Evolutionary conservation across 1,140 invertebrate genomes (phyloP), one percentile per base, ranked within the genome.

Genomic region (Trichonephila clavipes): DNA sequence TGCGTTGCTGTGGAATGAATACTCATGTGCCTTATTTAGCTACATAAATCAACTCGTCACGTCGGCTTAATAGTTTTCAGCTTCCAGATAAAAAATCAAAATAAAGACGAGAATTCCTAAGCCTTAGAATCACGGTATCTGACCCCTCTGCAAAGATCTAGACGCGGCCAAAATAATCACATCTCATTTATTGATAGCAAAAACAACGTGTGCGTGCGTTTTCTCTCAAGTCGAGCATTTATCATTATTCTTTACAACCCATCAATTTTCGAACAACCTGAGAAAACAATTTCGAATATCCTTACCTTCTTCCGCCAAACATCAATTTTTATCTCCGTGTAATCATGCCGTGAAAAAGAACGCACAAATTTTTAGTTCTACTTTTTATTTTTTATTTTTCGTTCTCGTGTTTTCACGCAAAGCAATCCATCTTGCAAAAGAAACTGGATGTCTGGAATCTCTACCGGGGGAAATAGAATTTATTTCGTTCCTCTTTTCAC

Each of bases 301-400:
- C 5, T 18, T 19, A 34, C 10, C 69, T 14, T 72, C 28, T 77
- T 28, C 28, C 34, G 16, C 28, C 72, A 77, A 77, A 77, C 72
- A 77, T 77, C 72, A 40, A 77, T 77, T 77, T 77, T 77, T 28
- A 77, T 77, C 72, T 77, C 28, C 72, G 4, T 18, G 72, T 40
- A 77, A 77, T 77, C 72, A 77, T 12, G 10, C 72, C 16, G 5
- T 6, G 72, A 40, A 18, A 14, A 40, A 77, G 51, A 51, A 77
- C 28, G 12, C 14, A 40, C 34, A 14, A 77, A 77, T 14, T 72
- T 77, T 40, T 51, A 51, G 51, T 51, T 51, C 34, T 40, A 40
- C 34, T 51, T 77, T 40, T 34, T 2, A 3, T 4, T 18, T 77
- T 77, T 40, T 28, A 28, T 28, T 40, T 18, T 18, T 18, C 34